Evolutionary conservation across 2,888 invertebrate genomes (phyloP).

Genomic region (Gisinianus flammeolus): DNA sequence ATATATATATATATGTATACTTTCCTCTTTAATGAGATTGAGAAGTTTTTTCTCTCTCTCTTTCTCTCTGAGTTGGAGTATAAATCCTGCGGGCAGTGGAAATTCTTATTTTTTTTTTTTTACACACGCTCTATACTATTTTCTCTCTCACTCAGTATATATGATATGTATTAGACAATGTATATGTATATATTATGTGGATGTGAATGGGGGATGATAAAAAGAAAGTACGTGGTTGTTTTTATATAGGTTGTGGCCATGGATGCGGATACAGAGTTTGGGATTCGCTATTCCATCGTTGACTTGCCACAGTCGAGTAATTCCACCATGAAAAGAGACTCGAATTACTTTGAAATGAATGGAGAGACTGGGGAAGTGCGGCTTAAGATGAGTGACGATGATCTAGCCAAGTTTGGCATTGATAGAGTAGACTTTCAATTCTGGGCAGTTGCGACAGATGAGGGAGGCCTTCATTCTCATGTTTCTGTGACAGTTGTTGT

Average conservation of each 20-base stretch:
- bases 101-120: constrained; percentile 13
- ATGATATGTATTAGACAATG: too few relatives aligned
- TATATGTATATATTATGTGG: too few relatives aligned
- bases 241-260: constrained; percentile 69
- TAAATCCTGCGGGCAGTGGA: constrained; percentile 35
- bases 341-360: constrained; percentile 76
- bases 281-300: constrained; percentile 78
- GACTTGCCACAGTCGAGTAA: constrained; percentile 67
- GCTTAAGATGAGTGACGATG: constrained; percentile 61
- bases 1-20: neutral
- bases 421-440: constrained; percentile 57
- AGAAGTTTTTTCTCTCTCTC: constrained; percentile 7
- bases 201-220: too few relatives aligned
- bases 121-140: constrained; percentile 1
- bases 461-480: constrained; percentile 56
- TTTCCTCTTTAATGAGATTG: constrained; percentile 9
- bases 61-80: neutral
- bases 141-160: constrained; percentile 18
- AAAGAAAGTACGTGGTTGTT: too few relatives aligned
- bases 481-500: constrained; percentile 58
- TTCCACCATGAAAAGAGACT: constrained; percentile 65
- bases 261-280: constrained; percentile 79
- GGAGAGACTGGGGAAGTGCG: constrained; percentile 75
- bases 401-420: constrained; percentile 54
- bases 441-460: constrained; percentile 56